Evolutionary conservation across 2,888 invertebrate species (phyloP).

Genomic region (Chrysomela aeneicollis): DNA sequence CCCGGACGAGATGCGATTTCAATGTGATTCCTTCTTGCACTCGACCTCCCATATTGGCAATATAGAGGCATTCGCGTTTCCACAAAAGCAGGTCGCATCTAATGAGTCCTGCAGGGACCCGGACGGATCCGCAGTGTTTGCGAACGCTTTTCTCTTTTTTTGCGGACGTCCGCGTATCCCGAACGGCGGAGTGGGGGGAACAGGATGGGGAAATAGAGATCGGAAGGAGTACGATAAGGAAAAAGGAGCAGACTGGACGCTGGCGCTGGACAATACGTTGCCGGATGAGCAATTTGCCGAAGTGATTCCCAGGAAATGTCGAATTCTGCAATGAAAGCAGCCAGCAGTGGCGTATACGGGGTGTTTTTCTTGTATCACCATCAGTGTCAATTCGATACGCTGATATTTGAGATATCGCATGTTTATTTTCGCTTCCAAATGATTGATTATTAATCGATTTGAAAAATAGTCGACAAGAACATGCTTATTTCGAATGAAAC

Average conservation of each 20-base stretch:
- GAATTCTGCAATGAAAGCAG: conserved; percentile 49
- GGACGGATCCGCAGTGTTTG: conserved; percentile 24
- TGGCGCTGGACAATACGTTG: conserved; percentile 24
- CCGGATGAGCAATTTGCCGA: conserved; percentile 56
- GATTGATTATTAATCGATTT: too few species aligned
- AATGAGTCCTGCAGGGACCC: conserved; percentile 16
- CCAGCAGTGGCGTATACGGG: not conserved
- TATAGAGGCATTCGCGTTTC: conserved; percentile 9
- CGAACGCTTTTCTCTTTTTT: conserved; percentile 21
- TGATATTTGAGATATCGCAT: too few species aligned
- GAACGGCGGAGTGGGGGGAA: not conserved
- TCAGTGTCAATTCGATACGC: too few species aligned
- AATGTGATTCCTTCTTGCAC: too few species aligned
- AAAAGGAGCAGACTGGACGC: conserved; percentile 43
- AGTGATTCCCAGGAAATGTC: conserved; percentile 49
- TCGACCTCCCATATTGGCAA: too few species aligned
- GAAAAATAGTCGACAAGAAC: too few species aligned
- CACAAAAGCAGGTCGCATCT: conserved; percentile 21
- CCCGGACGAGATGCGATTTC: too few species aligned
- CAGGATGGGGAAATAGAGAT: not conserved
- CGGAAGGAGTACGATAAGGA: conserved; percentile 41
- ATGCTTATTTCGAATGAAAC: too few species aligned
- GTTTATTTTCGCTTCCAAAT: too few species aligned
- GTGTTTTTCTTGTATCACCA: not conserved
- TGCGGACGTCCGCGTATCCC: not conserved